Conservation (phyloP, 2,888 invertebrate genomes). For the Megaustenia siamemsis region DNA sequence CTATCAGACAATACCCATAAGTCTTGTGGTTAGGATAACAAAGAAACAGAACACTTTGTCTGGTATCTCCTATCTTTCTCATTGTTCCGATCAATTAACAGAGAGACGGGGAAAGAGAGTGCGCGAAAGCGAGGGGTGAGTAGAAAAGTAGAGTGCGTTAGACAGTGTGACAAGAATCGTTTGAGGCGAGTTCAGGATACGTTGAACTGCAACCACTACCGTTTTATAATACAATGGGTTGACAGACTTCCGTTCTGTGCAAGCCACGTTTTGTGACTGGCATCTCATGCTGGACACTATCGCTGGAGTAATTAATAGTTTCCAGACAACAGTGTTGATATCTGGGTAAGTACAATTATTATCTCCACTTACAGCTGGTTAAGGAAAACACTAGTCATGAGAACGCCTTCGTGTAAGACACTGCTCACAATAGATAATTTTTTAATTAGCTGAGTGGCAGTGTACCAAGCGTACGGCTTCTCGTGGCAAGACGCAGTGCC, state of each 20-base stretch:
- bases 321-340: not conserved
- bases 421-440: too few relatives aligned
- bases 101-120: not conserved
- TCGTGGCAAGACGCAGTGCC: too few relatives aligned
- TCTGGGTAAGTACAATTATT: too few relatives aligned
- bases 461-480: too few relatives aligned
- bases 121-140: not conserved
- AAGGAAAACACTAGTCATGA: too few relatives aligned
- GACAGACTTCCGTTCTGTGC: too few relatives aligned
- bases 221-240: not conserved
- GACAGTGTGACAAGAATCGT: not conserved
- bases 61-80: not conserved
- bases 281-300: too few relatives aligned
- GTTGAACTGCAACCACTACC: not conserved
- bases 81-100: too few relatives aligned
- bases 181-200: not conserved
- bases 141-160: not conserved
- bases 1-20: not conserved
- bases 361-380: too few relatives aligned
- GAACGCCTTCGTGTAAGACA: too few relatives aligned
- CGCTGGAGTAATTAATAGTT: not conserved
- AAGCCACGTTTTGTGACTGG: too few relatives aligned
- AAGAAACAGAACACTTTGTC: not conserved
- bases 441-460: too few relatives aligned
- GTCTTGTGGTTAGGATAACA: not conserved